Percentiles rank a stretch among this genome's conserved stretches.
phyloP scores from a whole-genome alignment of 2,113 vertebrate genomes.

The Aspiorhynchus laticeps region DNA sequence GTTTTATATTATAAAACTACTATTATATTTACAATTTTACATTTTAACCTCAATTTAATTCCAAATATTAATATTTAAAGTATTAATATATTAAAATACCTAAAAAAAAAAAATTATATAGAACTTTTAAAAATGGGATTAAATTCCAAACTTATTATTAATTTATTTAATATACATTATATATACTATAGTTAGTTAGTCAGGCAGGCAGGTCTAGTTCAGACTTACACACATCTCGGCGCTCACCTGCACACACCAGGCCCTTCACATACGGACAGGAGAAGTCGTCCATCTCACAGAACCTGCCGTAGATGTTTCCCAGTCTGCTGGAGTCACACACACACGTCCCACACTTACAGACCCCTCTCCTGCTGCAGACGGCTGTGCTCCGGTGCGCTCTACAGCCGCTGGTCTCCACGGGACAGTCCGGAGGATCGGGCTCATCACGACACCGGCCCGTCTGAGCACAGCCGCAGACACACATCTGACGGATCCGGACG shows the following conservation, averaged over 20 bases:
- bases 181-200: too few species aligned
- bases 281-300: constrained; percentile 94
- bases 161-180: too few species aligned
- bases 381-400: constrained; percentile 73
- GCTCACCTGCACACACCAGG: constrained; percentile 84
- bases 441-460: constrained; percentile 76
- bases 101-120: too few species aligned
- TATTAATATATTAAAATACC: too few species aligned
- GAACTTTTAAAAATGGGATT: too few species aligned
- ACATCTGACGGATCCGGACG: constrained; percentile 79
- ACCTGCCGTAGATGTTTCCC: constrained; percentile 86
- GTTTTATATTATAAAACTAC: too few species aligned
- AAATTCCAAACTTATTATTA: too few species aligned
- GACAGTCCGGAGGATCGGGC: constrained; percentile 56
- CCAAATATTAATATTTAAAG: too few species aligned
- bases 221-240: too few species aligned
- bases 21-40: too few species aligned
- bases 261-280: constrained; percentile 88
- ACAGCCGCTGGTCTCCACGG: constrained; percentile 59
- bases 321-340: constrained; percentile 85
- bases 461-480: constrained; percentile 79
- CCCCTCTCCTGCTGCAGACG: constrained; percentile 86
- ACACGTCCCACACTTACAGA: constrained; percentile 88
- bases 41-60: too few species aligned
- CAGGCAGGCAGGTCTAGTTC: too few species aligned